Base-by-base conservation (phyloP, 1,140 invertebrate species). In the Babylonia areolata region DNA sequence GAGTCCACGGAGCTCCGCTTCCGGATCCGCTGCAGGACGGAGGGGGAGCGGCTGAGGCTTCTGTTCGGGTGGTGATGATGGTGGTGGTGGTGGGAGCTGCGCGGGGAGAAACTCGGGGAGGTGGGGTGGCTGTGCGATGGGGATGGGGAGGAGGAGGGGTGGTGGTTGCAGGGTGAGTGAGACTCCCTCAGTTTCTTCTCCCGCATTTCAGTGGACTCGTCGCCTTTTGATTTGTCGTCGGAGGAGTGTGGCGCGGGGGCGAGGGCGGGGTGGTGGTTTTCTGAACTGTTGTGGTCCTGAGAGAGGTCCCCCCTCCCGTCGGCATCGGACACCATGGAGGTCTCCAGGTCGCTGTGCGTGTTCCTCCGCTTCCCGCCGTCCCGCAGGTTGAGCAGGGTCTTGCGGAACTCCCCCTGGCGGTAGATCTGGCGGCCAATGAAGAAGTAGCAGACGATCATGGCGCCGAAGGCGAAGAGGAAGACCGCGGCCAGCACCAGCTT, bases 401-500 rank as follows among this genome's bases (percentile, higher is more conserved):
- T 86, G n/a, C 88, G 84, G 75, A 92, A 91, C 17, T 86, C 80
- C 23, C 73, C 84, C 75, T 91, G 88, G 11, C 85, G 78, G 23
- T 87, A 86, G 9, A 91, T 83, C 28, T 87, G 87, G 3, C 84
- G 73, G 3, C 88, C 90, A 46, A 91, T 90, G 31, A 89, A 79
- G 33, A 46, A 71, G 77, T 91, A 91, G 17, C 88, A 84, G 15
- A 86, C 71, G 28, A 87, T 88, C 84, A 91, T 90, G 78, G 85
- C 75, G 15, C 85, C n/a, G 31, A 90, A 88, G 20, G 89, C 86
- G 11, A 85, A 28, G 28, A 89, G 40, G 79, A 91, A 91, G 9
- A 88, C 58, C 2, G 82, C 12, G 35, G 77, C 84, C 3, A 90
- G 84, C 9, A 87, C 46, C 11, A 79, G 69, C 39, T 54, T 88